Percentiles rank a stretch among this genome's conserved stretches.
Evolutionary conservation across 2,797 vertebrate genomes (phyloP).

Genomic region (Menidia menidia): DNA sequence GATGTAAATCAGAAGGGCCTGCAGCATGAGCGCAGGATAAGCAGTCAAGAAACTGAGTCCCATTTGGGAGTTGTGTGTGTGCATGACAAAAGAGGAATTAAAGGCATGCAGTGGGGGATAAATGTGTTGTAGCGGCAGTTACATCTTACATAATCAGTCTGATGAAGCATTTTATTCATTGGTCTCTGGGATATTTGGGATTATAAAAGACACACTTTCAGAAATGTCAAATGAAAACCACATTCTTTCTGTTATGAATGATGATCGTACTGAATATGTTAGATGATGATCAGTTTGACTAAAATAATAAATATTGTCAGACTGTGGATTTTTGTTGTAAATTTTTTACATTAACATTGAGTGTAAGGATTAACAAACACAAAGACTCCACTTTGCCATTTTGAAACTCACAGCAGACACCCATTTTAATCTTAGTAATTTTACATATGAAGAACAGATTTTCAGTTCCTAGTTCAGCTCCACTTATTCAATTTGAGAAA

Average conservation of each 20-base stretch:
- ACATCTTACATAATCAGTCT: conserved; percentile 37
- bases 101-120: conserved; percentile 31
- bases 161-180: conserved; percentile 35
- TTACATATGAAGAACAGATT: neutral
- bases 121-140: conserved; percentile 36
- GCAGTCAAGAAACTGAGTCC: conserved; percentile 41
- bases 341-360: neutral
- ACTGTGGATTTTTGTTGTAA: neutral
- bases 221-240: conserved; percentile 1
- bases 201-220: neutral
- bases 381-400: neutral
- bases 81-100: conserved; percentile 19
- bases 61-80: conserved; percentile 45
- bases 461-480: neutral
- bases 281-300: conserved; percentile 1
- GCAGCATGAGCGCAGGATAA: conserved; percentile 31
- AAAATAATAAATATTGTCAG: neutral
- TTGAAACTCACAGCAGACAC: neutral
- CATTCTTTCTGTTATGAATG: conserved; percentile 8
- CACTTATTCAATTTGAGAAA: no score
- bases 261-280: conserved; percentile 4
- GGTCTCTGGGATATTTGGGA: conserved; percentile 14
- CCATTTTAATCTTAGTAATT: neutral
- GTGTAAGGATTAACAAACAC: neutral
- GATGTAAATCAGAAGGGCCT: conserved; percentile 64